A percentile compares a stretch with the other conserved stretches of the same genome.
Evolutionary conservation across 2,888 invertebrate genomes (phyloP).

Genomic region (Allygus modestus): DNA sequence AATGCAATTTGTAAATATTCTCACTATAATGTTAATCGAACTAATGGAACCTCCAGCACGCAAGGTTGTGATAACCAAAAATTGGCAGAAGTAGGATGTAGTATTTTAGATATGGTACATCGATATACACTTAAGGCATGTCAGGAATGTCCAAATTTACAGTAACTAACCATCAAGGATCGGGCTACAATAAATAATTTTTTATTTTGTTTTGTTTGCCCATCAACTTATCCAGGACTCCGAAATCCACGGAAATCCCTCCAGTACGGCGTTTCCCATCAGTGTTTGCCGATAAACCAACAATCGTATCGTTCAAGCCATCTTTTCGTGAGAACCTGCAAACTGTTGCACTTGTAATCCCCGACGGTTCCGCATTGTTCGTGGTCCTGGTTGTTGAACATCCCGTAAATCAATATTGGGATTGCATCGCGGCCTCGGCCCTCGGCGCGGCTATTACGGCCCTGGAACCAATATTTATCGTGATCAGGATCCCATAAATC

Average conservation of each 20-base stretch:
- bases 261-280: neutral
- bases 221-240: neutral
- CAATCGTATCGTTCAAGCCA: conserved; percentile 27
- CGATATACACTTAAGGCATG: too few relatives aligned
- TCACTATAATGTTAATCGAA: too few relatives aligned
- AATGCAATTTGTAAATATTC: too few relatives aligned
- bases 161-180: too few relatives aligned
- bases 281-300: neutral
- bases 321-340: conserved; percentile 55
- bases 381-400: neutral
- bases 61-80: too few relatives aligned
- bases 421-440: conserved; percentile 25
- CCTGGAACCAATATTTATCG: conserved; percentile 57
- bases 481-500: conserved; percentile 57
- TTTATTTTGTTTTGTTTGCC: too few relatives aligned
- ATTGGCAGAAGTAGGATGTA: too few relatives aligned
- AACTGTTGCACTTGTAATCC: conserved; percentile 35
- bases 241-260: neutral
- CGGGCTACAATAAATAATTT: too few relatives aligned
- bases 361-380: conserved; percentile 52
- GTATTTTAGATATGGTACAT: too few relatives aligned
- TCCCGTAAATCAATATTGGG: conserved; percentile 52
- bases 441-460: conserved; percentile 13
- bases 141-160: too few relatives aligned
- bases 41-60: too few relatives aligned